phyloP scores from a whole-genome alignment of 2,888 invertebrate species.

The Drosophila tanythrix region DNA sequence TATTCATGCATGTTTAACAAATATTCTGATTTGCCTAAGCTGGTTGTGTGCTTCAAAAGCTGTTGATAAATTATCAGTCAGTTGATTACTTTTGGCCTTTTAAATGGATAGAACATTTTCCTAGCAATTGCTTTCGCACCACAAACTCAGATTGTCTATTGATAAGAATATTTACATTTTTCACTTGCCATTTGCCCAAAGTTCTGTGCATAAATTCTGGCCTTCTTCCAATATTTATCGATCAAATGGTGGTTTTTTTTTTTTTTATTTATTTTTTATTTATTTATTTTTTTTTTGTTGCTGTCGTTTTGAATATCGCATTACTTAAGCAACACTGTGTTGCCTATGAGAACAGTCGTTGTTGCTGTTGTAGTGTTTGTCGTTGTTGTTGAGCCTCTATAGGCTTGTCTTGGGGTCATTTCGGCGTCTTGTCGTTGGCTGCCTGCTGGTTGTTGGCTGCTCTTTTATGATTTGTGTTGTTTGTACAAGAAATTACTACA shows the following conservation, averaged over 20 bases:
- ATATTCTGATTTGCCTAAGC: not conserved
- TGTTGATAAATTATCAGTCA: not conserved
- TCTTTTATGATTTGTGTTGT: conserved; percentile 78
- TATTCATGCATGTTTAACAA: not conserved
- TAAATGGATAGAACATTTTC: not conserved
- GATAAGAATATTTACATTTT: conserved; percentile 26
- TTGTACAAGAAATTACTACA: conserved; percentile 78
- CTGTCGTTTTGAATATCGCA: conserved; percentile 15
- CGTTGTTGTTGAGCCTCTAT: conserved; percentile 2
- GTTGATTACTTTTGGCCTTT: not conserved
- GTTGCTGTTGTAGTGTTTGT: not conserved
- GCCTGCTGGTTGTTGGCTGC: conserved; percentile 24
- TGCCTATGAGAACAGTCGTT: conserved; percentile 1
- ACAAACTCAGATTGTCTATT: conserved; percentile 5
- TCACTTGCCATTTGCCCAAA: conserved; percentile 44
- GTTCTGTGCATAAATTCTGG: conserved; percentile 39
- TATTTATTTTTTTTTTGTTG: not conserved
- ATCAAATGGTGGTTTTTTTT: conserved; percentile 40
- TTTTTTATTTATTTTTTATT: not conserved
- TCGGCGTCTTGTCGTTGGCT: conserved; percentile 17
- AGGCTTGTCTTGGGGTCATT: conserved; percentile 41
- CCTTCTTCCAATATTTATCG: conserved; percentile 54
- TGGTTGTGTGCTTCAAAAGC: not conserved
- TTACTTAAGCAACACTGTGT: conserved; percentile 21
- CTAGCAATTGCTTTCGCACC: not conserved